These are phyloP conservation scores for Quadriops clusia DNA, from an alignment of 2,888 invertebrate genomes.

Conservation along the genomic window DNA sequence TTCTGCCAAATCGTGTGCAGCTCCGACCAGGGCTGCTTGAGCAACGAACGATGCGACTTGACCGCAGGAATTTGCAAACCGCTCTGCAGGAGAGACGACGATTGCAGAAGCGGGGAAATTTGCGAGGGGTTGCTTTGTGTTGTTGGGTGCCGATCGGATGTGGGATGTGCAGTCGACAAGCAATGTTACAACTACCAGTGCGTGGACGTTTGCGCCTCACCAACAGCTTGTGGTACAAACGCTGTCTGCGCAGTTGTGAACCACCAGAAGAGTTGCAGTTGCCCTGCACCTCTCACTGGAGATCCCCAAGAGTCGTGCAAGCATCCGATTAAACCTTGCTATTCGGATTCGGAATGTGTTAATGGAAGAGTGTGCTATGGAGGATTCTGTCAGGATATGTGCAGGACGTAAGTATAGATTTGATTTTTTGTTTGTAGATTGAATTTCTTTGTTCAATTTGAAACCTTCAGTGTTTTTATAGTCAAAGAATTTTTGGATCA, in stretches of 20 bases:
- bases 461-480: too few relatives aligned
- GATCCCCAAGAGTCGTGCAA: conserved; percentile 65
- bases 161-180: conserved; percentile 58
- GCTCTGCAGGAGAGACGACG: conserved; percentile 71
- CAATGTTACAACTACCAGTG: conserved; percentile 75
- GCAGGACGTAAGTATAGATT: conserved; percentile 54
- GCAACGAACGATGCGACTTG: conserved; percentile 67
- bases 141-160: conserved; percentile 69
- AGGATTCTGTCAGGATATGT: conserved; percentile 63
- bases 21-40: conserved; percentile 61
- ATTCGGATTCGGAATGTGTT: conserved; percentile 53
- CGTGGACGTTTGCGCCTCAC: conserved; percentile 59
- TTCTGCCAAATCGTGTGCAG: conserved; percentile 71
- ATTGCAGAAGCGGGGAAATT: conserved; percentile 77
- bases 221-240: conserved; percentile 75
- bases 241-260: conserved; percentile 58
- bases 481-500: too few relatives aligned
- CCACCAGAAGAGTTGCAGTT: conserved; percentile 64
- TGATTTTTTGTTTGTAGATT: too few relatives aligned
- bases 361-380: conserved; percentile 65
- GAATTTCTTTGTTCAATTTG: too few relatives aligned
- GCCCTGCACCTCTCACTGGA: conserved; percentile 59
- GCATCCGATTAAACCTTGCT: conserved; percentile 53
- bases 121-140: conserved; percentile 71
- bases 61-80: conserved; percentile 67